Conservation (phyloP, 1,140 invertebrate species). For the Spodoptera frugiperda region DNA sequence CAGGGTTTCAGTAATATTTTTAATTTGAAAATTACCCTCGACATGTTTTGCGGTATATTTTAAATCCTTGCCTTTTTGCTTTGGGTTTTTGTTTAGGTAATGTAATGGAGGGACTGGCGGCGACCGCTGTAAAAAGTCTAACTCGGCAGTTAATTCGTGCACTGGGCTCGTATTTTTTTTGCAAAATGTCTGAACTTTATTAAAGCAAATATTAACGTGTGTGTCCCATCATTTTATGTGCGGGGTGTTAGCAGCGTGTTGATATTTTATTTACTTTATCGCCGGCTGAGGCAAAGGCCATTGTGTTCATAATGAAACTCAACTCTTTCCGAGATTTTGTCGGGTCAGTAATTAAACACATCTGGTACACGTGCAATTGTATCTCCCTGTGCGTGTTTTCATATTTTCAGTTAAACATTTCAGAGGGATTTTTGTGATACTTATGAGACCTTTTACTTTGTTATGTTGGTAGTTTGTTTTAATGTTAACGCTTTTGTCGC, state of each 20-base stretch:
- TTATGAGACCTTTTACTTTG: slow-evolving; percentile 52
- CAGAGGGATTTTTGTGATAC: slow-evolving; percentile 54
- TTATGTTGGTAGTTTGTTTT: slow-evolving; percentile 56
- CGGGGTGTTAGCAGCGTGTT: slow-evolving; percentile 72
- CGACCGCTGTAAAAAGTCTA: slow-evolving; percentile 67
- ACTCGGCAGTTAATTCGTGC: slow-evolving; percentile 77
- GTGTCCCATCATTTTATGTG: slow-evolving; percentile 65
- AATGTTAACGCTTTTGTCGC: slow-evolving; percentile 47
- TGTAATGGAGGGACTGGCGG: slow-evolving; percentile 64
- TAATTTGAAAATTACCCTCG: slow-evolving; percentile 77
- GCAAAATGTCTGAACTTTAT: slow-evolving; percentile 76
- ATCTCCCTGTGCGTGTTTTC: slow-evolving; percentile 65
- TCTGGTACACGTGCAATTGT: slow-evolving; percentile 77
- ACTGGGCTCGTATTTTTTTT: slow-evolving; percentile 71
- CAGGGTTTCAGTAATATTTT: slow-evolving; percentile 59
- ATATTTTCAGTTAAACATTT: slow-evolving; percentile 67
- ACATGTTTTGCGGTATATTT: slow-evolving; percentile 71
- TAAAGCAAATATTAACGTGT: slow-evolving; percentile 77
- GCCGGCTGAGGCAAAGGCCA: slow-evolving; percentile 59
- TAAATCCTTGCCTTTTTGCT: slow-evolving; percentile 60
- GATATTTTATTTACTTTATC: slow-evolving; percentile 82
- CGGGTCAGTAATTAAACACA: slow-evolving; percentile 82
- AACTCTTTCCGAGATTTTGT: slow-evolving; percentile 78
- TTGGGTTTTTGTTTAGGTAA: slow-evolving; percentile 70
- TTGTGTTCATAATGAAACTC: slow-evolving; percentile 76